phyloP scores from a whole-genome alignment of 1,140 invertebrate species.

The Latrodectus geometricus region DNA sequence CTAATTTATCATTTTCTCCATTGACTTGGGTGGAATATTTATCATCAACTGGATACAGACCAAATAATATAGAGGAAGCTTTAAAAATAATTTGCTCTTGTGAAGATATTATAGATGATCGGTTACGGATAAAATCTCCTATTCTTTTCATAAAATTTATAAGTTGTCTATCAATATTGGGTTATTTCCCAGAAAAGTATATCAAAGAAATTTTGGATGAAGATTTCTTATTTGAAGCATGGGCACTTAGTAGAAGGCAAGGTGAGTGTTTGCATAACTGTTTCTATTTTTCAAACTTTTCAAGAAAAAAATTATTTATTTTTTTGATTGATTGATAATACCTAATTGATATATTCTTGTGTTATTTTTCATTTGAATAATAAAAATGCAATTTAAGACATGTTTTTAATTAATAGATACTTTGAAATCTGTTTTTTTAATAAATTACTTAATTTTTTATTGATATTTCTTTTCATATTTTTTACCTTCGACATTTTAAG shows the following conservation, averaged over 20 bases:
- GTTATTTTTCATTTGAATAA: too few species aligned
- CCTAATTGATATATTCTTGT: too few species aligned
- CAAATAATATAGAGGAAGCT: neutral
- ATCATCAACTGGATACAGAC: conserved; percentile 6
- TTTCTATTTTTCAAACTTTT: too few species aligned
- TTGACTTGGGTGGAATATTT: conserved; percentile 17
- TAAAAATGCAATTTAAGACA: too few species aligned
- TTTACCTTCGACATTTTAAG: too few species aligned
- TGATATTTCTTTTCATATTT: too few species aligned
- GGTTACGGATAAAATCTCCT: neutral
- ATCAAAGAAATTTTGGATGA: conserved; percentile 15
- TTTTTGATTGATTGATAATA: too few species aligned
- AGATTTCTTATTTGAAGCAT: conserved; percentile 30
- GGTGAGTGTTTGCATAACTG: conserved; percentile 1
- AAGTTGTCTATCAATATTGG: neutral
- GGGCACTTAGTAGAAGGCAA: conserved; percentile 34
- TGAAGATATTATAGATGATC: neutral
- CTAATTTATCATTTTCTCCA: neutral
- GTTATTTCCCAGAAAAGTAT: conserved; percentile 18
- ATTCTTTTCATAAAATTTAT: conserved; percentile 37
- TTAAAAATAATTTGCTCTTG: conserved; percentile 5
- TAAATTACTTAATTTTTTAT: too few species aligned
- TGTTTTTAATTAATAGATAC: too few species aligned
- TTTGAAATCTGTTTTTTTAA: too few species aligned
- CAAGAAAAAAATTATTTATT: too few species aligned